These are phyloP conservation scores for Tubulanus polymorphus DNA, from an alignment of 2,888 invertebrate genomes.

Conservation along the genomic window DNA sequence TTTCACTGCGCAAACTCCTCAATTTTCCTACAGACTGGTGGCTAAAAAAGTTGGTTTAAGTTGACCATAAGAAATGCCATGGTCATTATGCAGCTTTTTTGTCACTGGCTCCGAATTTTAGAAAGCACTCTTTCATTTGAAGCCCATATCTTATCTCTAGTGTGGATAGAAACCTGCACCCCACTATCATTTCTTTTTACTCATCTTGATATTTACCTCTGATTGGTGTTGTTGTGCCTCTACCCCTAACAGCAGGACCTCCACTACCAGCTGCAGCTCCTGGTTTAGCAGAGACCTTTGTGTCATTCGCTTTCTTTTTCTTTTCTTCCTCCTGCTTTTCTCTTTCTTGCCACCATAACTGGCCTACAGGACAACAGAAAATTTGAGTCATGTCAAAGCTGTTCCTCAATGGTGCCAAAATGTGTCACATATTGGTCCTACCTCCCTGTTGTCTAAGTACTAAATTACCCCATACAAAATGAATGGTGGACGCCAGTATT, in stretches of 20 bases:
- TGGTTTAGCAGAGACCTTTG: slow-evolving; percentile 24
- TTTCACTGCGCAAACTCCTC: too few species aligned
- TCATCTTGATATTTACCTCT: slow-evolving; percentile 18
- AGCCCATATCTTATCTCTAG: not conserved
- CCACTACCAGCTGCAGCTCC: slow-evolving; percentile 11
- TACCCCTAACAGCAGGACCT: slow-evolving; percentile 23
- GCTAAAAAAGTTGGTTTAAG: too few species aligned
- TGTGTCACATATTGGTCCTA: too few species aligned
- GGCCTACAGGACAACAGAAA: slow-evolving; percentile 23
- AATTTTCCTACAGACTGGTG: too few species aligned
- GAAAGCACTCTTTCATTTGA: too few species aligned
- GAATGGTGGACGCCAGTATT: too few species aligned
- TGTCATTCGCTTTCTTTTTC: slow-evolving; percentile 27
- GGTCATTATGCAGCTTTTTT: not conserved
- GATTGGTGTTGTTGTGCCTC: slow-evolving; percentile 21
- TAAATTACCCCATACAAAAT: too few species aligned
- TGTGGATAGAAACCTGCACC: not conserved
- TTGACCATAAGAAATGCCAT: not conserved
- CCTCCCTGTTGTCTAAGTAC: too few species aligned
- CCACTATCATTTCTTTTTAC: too few species aligned
- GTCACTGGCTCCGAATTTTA: not conserved
- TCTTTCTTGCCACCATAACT: slow-evolving; percentile 45
- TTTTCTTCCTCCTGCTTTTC: slow-evolving; percentile 33
- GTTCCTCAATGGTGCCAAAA: too few species aligned
- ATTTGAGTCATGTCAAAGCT: too few species aligned